Evolutionary conservation across 2,797 vertebrate genomes (phyloP), one percentile per base, ranked within the genome.

Genomic region (Ctenopoma kingsleyae): DNA sequence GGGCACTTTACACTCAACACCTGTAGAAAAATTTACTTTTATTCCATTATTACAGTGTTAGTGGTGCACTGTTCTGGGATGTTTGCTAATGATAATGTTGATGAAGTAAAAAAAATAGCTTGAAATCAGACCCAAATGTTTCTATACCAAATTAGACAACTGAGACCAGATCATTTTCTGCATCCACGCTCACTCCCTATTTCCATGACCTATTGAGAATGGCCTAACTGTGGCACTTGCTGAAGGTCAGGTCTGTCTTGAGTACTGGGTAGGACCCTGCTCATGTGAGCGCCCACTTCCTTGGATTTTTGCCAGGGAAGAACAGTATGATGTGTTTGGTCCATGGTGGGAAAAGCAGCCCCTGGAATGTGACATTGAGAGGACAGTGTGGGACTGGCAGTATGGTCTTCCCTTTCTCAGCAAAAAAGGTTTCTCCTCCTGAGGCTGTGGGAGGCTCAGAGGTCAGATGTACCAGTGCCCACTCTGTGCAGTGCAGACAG

Each of bases 271-370:
- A 83, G 64, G 89, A 91, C 92, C 92, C 86, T 74, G 83, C 91
- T 93, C 90, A 93, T 91, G 90, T 84, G 89, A 89, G 88, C 90
- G 69, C 93, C 93, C 91, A 93, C 94, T 87, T 81, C 59, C 51
- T 80, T 94, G 93, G 89, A 75, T 48, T 52, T 50, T 59, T 38
- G 87, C 92, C 89, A 92, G 89, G 56, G 84, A 83, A 79, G 91
- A 95, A 95, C 91, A 93, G 88, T 91, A 69, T 87, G 60, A 80
- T 85, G 89, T 91, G 81, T 93, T 93, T 87, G 86, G 91, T 78
- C 75, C 82, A 65, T 81, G 88, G 90, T 94, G 94, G 93, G 94
- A 94, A 94, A 94, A 87, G 88, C 84, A 73, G 91, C 76, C 80
- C 30, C 73, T 76, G 93, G 94, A 94, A 95, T 95, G 92, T 90